Conservation (phyloP, 2,888 invertebrate genomes). For the Dryococelus australis region DNA sequence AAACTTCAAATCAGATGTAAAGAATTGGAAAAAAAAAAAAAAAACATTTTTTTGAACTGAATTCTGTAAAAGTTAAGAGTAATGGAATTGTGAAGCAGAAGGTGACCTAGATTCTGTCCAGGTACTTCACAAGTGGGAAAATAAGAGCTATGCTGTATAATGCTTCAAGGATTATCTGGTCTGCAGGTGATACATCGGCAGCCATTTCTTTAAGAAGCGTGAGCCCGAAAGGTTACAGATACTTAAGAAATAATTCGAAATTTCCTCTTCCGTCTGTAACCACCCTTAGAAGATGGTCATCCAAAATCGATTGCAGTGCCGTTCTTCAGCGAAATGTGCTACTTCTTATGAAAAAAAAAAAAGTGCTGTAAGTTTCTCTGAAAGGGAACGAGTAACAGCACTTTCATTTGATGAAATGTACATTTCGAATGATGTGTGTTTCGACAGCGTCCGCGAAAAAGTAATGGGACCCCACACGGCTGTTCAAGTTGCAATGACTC, state of each 20-base stretch:
- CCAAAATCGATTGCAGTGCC: not conserved
- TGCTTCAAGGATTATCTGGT: not conserved
- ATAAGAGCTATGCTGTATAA: not conserved
- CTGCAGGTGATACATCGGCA: not conserved
- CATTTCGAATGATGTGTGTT: no score
- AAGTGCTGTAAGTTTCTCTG: not conserved
- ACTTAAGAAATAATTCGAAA: slow-evolving; percentile 16
- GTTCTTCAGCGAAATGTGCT: not conserved
- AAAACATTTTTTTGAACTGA: not conserved
- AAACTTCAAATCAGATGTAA: not conserved
- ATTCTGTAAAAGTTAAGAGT: not conserved
- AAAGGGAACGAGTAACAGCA: no score
- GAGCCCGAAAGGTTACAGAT: slow-evolving; percentile 17
- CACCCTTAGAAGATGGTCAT: slow-evolving; percentile 8
- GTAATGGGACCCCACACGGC: not conserved
- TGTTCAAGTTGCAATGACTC: slow-evolving; percentile 19
- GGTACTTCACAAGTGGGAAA: not conserved
- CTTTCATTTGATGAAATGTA: no score
- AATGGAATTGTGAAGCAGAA: not conserved
- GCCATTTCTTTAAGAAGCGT: slow-evolving; percentile 21
- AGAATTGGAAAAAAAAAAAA: not conserved
- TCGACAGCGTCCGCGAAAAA: no score
- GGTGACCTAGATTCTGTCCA: not conserved
- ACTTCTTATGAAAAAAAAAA: not conserved
- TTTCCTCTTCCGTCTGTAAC: not conserved